Evolutionary conservation across 2,797 vertebrate genomes (phyloP), one percentile per base, ranked within the genome.

Genomic region (Oreochromis grahami): DNA sequence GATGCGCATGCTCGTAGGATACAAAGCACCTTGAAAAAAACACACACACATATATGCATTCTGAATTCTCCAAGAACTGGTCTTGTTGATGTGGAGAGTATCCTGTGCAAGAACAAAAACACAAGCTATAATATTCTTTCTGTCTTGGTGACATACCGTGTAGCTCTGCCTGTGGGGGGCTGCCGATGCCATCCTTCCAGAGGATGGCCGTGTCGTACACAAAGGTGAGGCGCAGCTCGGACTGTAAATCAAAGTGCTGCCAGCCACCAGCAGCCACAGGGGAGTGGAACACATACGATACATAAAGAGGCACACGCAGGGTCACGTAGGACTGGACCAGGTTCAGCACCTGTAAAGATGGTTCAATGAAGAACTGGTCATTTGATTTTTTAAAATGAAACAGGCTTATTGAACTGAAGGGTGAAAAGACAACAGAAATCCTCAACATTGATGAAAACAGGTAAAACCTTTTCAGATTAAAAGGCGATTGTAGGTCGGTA

Each of bases 191-290:
- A 0, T 98, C 98, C 85, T 91, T 97, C 98, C 98, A 99, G 91
- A 99, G 96, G 92, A 99, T 98, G 94, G 98, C 98, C 6, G 98
- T 99, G 95, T 99, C 98, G 17, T 99, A 99, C 85, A 99, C 98
- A 1, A 99, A 99, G 19, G 98, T 99, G 51, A 99, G 96, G 1
- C 98, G 97, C 1, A 99, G 97, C 95, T 99, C 98, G 0, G 98
- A 98, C 90, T 98, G 97, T 52, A 99, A 90, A 92, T 99, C 98
- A 52, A 99, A 99, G 92, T 99, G 98, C 94, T 98, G 98, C 98
- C 98, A 99, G 80, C 98, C 97, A 1, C 98, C 98, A 0, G 93
- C 84, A 1, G 97, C 98, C 79, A 97, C 97, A 0, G 97, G 98
- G 0, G 98, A 98, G 91, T 98, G 98, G 92, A 98, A 99, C 70